These are phyloP conservation scores for Drosophila mercatorum DNA, from an alignment of 2,888 invertebrate genomes.

Conservation along the genomic window DNA sequence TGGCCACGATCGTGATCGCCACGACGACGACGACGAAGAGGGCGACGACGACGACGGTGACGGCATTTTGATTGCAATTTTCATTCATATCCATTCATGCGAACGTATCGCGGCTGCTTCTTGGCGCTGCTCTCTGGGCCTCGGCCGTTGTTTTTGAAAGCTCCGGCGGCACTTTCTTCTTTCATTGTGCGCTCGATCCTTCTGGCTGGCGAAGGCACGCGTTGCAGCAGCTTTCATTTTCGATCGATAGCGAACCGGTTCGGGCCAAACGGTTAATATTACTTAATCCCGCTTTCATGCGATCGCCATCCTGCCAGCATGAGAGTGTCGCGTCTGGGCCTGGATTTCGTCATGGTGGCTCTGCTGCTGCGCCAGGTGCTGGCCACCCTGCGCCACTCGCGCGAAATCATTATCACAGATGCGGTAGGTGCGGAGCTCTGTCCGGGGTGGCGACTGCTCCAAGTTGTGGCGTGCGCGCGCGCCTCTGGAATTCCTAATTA, in stretches of 20 bases:
- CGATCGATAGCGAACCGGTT: constrained; percentile 73
- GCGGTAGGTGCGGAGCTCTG: constrained; percentile 78
- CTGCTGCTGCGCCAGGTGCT: constrained; percentile 57
- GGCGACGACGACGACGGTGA: constrained; percentile 23
- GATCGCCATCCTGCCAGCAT: constrained; percentile 64
- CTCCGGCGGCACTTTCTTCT: constrained; percentile 53
- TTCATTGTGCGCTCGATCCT: constrained; percentile 56
- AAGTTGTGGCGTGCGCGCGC: constrained; percentile 35
- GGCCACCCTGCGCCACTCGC: constrained; percentile 67
- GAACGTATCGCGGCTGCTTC: constrained; percentile 34
- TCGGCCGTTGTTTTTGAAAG: constrained; percentile 56
- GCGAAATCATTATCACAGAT: constrained; percentile 83
- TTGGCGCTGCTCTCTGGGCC: constrained; percentile 37
- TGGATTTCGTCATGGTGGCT: constrained; percentile 61
- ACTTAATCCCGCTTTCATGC: constrained; percentile 69
- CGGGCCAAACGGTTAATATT: constrained; percentile 54
- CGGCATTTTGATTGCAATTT: constrained; percentile 65
- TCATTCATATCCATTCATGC: constrained; percentile 73
- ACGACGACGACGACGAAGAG: constrained; percentile 18
- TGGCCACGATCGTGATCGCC: constrained; percentile 13
- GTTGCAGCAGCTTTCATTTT: constrained; percentile 72
- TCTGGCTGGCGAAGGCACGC: constrained; percentile 40
- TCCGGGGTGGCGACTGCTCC: constrained; percentile 13
- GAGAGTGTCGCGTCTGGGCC: constrained; percentile 54
- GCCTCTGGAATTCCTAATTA: constrained; percentile 68